Evolutionary conservation across 1,140 invertebrate species (phyloP).

Genomic region (Drosophila virilis): DNA sequence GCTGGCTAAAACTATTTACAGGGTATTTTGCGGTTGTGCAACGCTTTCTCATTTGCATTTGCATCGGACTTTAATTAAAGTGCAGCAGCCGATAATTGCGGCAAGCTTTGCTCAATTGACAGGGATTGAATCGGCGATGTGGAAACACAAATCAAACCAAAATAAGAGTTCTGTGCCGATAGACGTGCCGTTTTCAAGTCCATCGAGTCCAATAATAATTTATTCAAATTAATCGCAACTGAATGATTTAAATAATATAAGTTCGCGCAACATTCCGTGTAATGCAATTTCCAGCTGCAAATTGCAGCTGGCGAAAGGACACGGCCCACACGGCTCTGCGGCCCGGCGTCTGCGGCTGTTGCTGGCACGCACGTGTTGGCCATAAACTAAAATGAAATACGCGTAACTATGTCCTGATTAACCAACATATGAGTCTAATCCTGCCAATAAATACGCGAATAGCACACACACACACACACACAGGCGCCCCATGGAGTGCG

Average conservation of each 20-base stretch:
- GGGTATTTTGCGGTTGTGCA: conserved; percentile 1
- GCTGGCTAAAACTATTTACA: neutral
- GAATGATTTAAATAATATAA: neutral
- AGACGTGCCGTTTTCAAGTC: conserved; percentile 2
- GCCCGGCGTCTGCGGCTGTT: conserved; percentile 9
- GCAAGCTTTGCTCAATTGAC: conserved; percentile 74
- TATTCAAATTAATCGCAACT: neutral
- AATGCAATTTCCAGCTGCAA: conserved; percentile 10
- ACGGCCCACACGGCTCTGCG: neutral
- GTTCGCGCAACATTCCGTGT: neutral
- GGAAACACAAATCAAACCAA: conserved; percentile 16
- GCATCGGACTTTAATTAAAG: conserved; percentile 73
- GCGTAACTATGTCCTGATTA: conserved; percentile 4
- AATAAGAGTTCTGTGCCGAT: conserved; percentile 24
- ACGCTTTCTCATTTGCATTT: neutral
- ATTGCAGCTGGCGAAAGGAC: neutral
- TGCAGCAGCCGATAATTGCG: conserved; percentile 64
- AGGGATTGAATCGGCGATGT: conserved; percentile 30
- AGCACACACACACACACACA: neutral
- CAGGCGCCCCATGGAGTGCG: no score
- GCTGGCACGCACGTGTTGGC: conserved; percentile 14
- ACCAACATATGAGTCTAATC: conserved; percentile 10
- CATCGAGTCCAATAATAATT: conserved; percentile 1
- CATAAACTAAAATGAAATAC: conserved; percentile 21
- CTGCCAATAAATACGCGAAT: neutral